Evolutionary conservation across 2,888 invertebrate genomes (phyloP).

Genomic region (Dolomedes plantarius): DNA sequence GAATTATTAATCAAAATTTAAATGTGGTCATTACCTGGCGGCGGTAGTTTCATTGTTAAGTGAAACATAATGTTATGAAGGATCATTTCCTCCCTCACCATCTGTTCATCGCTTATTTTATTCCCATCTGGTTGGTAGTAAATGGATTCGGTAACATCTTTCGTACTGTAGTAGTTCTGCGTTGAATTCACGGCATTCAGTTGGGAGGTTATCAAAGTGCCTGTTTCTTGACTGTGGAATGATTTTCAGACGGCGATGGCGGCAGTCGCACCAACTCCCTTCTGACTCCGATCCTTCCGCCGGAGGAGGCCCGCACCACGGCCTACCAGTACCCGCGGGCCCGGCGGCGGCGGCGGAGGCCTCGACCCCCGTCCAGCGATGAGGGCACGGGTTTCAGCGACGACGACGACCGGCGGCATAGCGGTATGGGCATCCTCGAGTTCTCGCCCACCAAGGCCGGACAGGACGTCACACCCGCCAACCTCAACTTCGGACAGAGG

Average conservation of each 20-base stretch:
- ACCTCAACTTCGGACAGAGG: constrained; percentile 82
- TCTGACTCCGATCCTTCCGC: constrained; percentile 60
- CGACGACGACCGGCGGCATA: constrained; percentile 75
- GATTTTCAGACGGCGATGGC: constrained; percentile 42
- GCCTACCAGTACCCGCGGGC: constrained; percentile 77
- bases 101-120: no score
- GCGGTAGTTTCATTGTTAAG: no score
- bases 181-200: no score
- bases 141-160: no score
- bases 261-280: constrained; percentile 69
- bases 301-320: constrained; percentile 75
- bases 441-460: constrained; percentile 92
- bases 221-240: no score
- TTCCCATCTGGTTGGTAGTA: no score
- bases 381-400: constrained; percentile 74
- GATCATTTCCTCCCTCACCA: no score
- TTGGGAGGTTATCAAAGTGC: no score
- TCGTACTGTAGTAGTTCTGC: no score
- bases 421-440: constrained; percentile 81
- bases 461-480: constrained; percentile 90
- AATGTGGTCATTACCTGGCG: no score
- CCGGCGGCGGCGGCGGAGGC: constrained; percentile 57
- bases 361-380: constrained; percentile 54
- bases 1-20: no score
- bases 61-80: no score